Base-by-base conservation (phyloP, 2,888 invertebrate species). In the Habroteleia sp. region DNA sequence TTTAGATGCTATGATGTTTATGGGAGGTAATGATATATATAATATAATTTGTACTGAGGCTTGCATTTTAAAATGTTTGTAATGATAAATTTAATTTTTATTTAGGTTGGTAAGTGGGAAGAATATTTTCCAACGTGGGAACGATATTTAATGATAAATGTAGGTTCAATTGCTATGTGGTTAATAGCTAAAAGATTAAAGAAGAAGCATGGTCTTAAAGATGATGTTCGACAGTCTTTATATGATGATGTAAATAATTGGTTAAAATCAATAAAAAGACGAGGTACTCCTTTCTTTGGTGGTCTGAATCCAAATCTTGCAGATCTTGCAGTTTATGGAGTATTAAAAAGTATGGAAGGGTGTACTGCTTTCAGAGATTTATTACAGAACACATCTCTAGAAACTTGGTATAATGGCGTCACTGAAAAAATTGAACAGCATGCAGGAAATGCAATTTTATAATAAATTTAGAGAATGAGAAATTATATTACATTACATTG, bases 111-210 rank as follows among this genome's bases (percentile, higher is more conserved):
- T 0, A 94, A 95, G 73, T 99, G 99, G 99, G 93, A 95, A 62
- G 91, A 94, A 62, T 92, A 95, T 80, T 99, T 99, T 87, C 94
- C 96, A 0, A 85, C 91, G 0, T 95, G 96, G 94, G 97, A 98
- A 88, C 92, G 96, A 76, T 89, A 91, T 41, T 87, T 97, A 25
- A 96, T 98, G 89, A 94, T 99, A 0, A 97, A 98, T 85, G 93
- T 96, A 0, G 99, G 99, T 1, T 96, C 99, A 0, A 90, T 92
- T 2, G 98, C 96, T 0, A 99, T 99, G 99, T 98, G 94, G 92
- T 84, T 96, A 20, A 94, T 99, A 78, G 94, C 96, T 0, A 98
- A 97, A 87, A 90, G 94, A 73, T 90, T 99, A 6, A 97, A 97
- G 87, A 93, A 93, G 82, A 94, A 93, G 74, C 93, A 99, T 85